Conservation (phyloP, 2,888 invertebrate species). For the Cancer borealis region DNA sequence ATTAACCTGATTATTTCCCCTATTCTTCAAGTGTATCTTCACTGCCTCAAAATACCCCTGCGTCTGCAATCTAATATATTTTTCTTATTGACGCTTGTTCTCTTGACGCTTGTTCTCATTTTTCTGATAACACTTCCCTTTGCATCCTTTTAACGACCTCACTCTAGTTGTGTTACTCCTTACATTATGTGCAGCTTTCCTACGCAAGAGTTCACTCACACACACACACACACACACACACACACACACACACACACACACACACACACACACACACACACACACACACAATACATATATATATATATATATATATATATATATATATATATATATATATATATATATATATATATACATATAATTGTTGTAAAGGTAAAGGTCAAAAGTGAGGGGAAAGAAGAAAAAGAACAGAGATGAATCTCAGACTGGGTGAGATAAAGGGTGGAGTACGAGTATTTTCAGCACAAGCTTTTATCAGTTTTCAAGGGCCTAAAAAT, state of each 20-base stretch:
- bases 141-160: no score
- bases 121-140: no score
- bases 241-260: not conserved
- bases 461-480: slow-evolving; percentile 21
- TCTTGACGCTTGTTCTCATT: no score
- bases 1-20: no score
- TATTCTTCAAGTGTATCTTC: no score
- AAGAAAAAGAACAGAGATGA: slow-evolving; percentile 23
- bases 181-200: no score
- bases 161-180: no score
- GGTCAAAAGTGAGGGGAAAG: not conserved
- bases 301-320: slow-evolving; percentile 37
- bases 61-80: no score
- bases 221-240: no score
- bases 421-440: slow-evolving; percentile 27
- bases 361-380: not conserved
- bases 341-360: slow-evolving; percentile 13
- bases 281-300: slow-evolving; percentile 10
- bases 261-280: not conserved
- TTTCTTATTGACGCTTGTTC: no score
- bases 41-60: no score
- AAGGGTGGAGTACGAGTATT: slow-evolving; percentile 29
- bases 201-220: no score
- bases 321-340: slow-evolving; percentile 29
- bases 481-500: slow-evolving; percentile 40